These are phyloP conservation scores for Temnothorax curvispinosus DNA, from an alignment of 1,140 invertebrate genomes.

Conservation along the genomic window DNA sequence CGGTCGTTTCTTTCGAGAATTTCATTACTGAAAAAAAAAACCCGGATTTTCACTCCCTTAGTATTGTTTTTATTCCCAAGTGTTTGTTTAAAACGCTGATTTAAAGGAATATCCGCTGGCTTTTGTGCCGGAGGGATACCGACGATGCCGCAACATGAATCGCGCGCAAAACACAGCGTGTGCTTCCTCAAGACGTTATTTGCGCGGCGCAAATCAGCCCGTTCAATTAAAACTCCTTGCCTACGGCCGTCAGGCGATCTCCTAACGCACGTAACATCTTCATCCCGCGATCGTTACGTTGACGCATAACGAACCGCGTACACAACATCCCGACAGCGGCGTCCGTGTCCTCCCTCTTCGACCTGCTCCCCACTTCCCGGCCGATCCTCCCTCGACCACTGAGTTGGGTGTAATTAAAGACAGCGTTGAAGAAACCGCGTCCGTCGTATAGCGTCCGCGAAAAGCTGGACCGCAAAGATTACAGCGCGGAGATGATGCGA, in stretches of 20 bases:
- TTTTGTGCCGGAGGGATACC: not conserved
- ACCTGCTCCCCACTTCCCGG: not conserved
- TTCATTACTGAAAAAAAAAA: not conserved
- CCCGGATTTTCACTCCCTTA: not conserved
- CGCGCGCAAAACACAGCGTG: conserved; percentile 22
- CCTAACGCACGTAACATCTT: conserved; percentile 48
- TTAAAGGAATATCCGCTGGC: not conserved
- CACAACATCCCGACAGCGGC: conserved; percentile 34
- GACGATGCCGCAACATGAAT: not conserved
- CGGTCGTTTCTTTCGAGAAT: not conserved
- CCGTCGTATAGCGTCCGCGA: conserved; percentile 30
- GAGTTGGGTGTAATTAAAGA: conserved; percentile 64
- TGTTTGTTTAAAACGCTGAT: not conserved
- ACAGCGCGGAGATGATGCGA: not conserved
- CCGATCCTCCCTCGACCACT: conserved; percentile 3
- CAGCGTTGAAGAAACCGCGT: conserved; percentile 46
- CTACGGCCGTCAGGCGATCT: conserved; percentile 28
- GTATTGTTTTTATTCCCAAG: not conserved
- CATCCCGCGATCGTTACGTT: conserved; percentile 38
- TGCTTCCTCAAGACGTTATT: conserved; percentile 29
- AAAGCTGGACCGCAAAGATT: conserved; percentile 30
- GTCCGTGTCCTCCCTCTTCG: not conserved
- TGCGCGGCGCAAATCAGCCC: conserved; percentile 48
- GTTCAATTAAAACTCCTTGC: conserved; percentile 52
- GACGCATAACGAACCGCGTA: conserved; percentile 41